Conservation (phyloP, 1,140 invertebrate species). For the Laodelphax striatellus region DNA sequence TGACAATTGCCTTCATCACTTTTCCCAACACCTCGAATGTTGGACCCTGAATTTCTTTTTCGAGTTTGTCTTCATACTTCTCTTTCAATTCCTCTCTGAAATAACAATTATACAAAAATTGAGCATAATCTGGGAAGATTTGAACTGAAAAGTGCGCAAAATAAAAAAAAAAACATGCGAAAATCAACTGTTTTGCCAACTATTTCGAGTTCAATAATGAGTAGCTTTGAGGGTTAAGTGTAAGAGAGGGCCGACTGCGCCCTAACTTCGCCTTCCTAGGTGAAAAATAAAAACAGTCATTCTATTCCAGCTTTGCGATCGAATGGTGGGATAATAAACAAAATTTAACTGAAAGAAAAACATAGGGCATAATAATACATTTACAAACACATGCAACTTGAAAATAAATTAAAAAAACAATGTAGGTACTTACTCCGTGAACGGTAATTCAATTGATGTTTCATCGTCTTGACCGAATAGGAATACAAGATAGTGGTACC, state of each 20-base stretch:
- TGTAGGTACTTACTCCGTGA: conserved; percentile 62
- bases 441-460: conserved; percentile 81
- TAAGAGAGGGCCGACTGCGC: no score
- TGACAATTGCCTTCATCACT: conserved; percentile 92
- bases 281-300: no score
- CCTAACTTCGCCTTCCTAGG: no score
- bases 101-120: conserved; percentile 19
- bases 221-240: no score
- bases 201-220: no score
- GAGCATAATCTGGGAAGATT: no score
- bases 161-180: no score
- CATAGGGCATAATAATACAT: conserved; percentile 9
- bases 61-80: conserved; percentile 89
- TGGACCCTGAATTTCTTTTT: conserved; percentile 83
- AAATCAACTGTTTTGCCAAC: no score
- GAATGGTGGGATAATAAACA: no score
- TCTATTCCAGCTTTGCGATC: no score
- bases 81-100: conserved; percentile 76
- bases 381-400: no score
- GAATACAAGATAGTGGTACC: conserved; percentile 90
- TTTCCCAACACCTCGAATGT: conserved; percentile 92
- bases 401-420: not conserved
- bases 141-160: no score
- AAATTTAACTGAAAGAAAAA: conserved; percentile 9
- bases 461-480: conserved; percentile 89